Evolutionary conservation across 2,888 invertebrate genomes (phyloP), one percentile per base, ranked within the genome.

Genomic region (Acleris sparsana): DNA sequence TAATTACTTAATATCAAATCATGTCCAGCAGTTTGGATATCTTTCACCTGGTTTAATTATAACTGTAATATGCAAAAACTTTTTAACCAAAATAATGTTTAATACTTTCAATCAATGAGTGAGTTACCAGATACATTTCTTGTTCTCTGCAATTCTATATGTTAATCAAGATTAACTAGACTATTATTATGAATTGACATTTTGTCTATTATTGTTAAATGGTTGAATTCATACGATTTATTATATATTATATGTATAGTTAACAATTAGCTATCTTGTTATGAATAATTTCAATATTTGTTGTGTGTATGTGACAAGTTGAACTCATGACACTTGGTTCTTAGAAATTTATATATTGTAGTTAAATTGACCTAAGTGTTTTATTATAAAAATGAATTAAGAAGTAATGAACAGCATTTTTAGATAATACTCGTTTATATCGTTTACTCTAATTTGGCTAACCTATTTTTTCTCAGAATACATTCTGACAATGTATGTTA

Each of bases 41-140:
- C 33, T 9, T 33, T 33, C 33, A 33, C 9, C 9, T 9, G 33
- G 9, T 33, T 33, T 33, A 33, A 9, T 33, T 33, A 33, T 33
- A 33, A 9, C 9, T 33, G 2, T 39, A 39, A 39, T 4, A 33
- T 49, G 29, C 16, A 52, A 18, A 39, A 49, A 7, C 20, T 29
- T 25, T 55, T 44, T 55, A 29, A 46, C 33, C 16, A 33, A 5
- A 17, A 22, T 20, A 20, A 55, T 22, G n/a, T 11, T 60, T 51
- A 48, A 61, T 55, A 46, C n/a, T 29, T 66, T 33, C 60, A 43
- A 48, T 55, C 51, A 56, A 63, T 44, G 16, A 68, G 60, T 59
- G 63, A 68, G 67, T 68, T 68, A 68, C 67, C 67, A 68, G 44
- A 53, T 16, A 60, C 59, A 59, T 46, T 58, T 68, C 43, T 62